Conservation (phyloP, 2,888 invertebrate species). For the Sisyra nigra region DNA sequence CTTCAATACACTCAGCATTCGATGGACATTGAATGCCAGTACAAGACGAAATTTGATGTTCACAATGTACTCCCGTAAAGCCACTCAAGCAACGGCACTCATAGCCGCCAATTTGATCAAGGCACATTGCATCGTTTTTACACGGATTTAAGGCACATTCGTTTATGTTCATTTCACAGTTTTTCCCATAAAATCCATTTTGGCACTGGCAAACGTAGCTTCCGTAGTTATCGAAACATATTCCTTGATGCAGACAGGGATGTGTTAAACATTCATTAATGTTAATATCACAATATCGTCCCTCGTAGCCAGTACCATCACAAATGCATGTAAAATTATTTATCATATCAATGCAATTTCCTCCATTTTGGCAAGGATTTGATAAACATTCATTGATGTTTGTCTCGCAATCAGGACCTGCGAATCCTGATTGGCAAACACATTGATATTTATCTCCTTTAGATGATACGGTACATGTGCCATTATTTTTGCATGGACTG, state of each 20-base stretch:
- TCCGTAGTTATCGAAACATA: slow-evolving; percentile 72
- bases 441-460: slow-evolving; percentile 24
- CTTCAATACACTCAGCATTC: slow-evolving; percentile 47
- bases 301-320: slow-evolving; percentile 55
- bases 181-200: slow-evolving; percentile 62
- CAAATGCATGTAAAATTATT: slow-evolving; percentile 70
- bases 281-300: slow-evolving; percentile 56
- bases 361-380: slow-evolving; percentile 55
- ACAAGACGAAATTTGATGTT: slow-evolving; percentile 25
- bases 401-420: slow-evolving; percentile 50
- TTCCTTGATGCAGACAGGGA: slow-evolving; percentile 57
- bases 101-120: slow-evolving; percentile 37
- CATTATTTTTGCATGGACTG: slow-evolving; percentile 66
- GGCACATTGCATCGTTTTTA: slow-evolving; percentile 38
- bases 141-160: slow-evolving; percentile 46
- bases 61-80: slow-evolving; percentile 35
- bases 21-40: slow-evolving; percentile 33
- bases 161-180: slow-evolving; percentile 48
- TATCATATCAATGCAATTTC: slow-evolving; percentile 53
- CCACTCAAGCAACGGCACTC: slow-evolving; percentile 38
- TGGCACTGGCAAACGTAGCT: slow-evolving; percentile 63
- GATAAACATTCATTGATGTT: slow-evolving; percentile 62
- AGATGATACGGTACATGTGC: slow-evolving; percentile 37
- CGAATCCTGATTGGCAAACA: slow-evolving; percentile 37
- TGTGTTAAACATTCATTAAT: slow-evolving; percentile 61